Evolutionary conservation across 2,888 invertebrate genomes (phyloP), one percentile per base, ranked within the genome.

Genomic region (Diplazon laetatorius): DNA sequence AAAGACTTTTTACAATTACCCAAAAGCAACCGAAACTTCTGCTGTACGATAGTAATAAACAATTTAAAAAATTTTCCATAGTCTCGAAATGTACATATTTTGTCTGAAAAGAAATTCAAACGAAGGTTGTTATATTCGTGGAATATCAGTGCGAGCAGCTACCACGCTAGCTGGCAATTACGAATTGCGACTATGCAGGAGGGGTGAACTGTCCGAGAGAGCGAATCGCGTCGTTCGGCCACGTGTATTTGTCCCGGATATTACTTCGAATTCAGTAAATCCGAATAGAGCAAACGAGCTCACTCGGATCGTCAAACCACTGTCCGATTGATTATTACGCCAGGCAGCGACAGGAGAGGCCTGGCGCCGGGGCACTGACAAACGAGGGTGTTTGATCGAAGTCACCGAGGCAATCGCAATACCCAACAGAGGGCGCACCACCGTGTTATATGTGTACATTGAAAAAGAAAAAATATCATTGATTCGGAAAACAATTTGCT

Each of bases 251-350:
- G 25, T 39, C 63, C 71, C 79, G 82, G 83, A 84, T 89, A 89
- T 89, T 87, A 88, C 88, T 90, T 88, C 87, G 87, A 87, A 89
- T 89, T 89, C 89, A 87, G 84, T 87, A 87, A 86, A 84, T 85
- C 80, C 85, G 87, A 89, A 89, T 89, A 79, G 85, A 84, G 79
- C 82, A 83, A 85, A 85, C 85, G 74, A 78, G 66, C 70, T 66
- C 60, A 66, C 70, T 55, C 60, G 71, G 48, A 39, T 76, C 50
- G 65, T 70, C 70, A 35, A 42, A 30, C 35, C 25, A 42, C 66
- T 66, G 87, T 88, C 86, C 89, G 86, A 87, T 89, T 89, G 88
- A 90, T 89, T 90, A 89, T 89, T 87, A 88, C 55, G 55, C 70
- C n/a, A 35, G 42, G 42, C 10, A 30, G 55, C 66, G 22, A 18